phyloP scores from a whole-genome alignment of 2,113 vertebrate species.

The Tragelaphus imberbis region DNA sequence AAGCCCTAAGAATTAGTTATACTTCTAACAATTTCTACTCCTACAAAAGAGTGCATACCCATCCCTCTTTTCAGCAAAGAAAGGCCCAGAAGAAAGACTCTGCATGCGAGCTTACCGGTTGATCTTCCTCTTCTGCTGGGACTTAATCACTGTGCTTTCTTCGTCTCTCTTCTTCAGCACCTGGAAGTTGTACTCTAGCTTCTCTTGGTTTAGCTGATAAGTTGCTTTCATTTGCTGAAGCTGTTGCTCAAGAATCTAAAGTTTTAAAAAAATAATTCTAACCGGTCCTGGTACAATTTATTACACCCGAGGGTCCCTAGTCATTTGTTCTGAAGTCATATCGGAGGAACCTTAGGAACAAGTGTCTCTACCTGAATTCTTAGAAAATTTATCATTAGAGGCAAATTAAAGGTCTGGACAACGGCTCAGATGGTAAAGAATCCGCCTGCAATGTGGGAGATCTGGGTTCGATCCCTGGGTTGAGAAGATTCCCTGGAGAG shows the following conservation, averaged over 20 bases:
- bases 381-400: not conserved
- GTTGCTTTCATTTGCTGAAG: conserved; percentile 79
- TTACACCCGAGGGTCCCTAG: not conserved
- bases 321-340: not conserved
- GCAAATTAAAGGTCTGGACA: not conserved
- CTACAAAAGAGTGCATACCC: not conserved
- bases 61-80: not conserved
- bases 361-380: not conserved
- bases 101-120: conserved; percentile 72
- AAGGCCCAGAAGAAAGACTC: not conserved
- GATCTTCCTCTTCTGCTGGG: conserved; percentile 80
- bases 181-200: conserved; percentile 84
- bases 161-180: conserved; percentile 81
- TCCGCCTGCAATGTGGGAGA: not conserved
- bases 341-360: not conserved
- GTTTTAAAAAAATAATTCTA: not conserved
- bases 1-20: not conserved
- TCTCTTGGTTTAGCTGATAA: conserved; percentile 84
- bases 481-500: not conserved
- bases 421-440: not conserved
- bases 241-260: conserved; percentile 81
- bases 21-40: not conserved
- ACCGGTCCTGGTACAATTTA: not conserved
- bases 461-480: not conserved
- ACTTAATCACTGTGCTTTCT: conserved; percentile 75